Percentiles rank a stretch among this genome's conserved stretches.
phyloP scores from a whole-genome alignment of 1,140 invertebrate genomes.

The Centruroides sculpturatus region DNA sequence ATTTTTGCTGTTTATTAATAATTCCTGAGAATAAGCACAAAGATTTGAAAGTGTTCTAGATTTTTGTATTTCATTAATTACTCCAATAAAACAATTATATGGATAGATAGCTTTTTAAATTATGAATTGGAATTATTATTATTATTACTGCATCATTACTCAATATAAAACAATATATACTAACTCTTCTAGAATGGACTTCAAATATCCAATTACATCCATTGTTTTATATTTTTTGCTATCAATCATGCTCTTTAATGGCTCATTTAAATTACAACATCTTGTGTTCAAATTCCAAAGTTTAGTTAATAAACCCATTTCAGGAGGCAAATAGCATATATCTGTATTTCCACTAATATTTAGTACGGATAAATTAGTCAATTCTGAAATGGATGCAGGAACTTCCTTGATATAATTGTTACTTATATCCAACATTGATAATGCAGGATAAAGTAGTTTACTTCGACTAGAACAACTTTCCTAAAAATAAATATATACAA shows the following conservation, averaged over 20 bases:
- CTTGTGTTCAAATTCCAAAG: slow-evolving; percentile 91
- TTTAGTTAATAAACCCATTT: slow-evolving; percentile 81
- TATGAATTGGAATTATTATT: too few species aligned
- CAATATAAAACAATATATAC: slow-evolving; percentile 14
- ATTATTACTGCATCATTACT: too few species aligned
- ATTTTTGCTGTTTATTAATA: too few species aligned
- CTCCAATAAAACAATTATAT: too few species aligned
- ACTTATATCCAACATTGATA: slow-evolving; percentile 89
- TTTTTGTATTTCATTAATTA: too few species aligned
- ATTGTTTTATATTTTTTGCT: slow-evolving; percentile 88
- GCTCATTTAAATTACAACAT: slow-evolving; percentile 76
- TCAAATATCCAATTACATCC: slow-evolving; percentile 91
- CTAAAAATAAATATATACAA: too few species aligned
- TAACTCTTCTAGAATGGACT: slow-evolving; percentile 46
- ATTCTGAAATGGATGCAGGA: slow-evolving; percentile 67
- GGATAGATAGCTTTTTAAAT: too few species aligned
- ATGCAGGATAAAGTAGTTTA: slow-evolving; percentile 75
- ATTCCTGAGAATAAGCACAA: too few species aligned
- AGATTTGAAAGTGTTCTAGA: too few species aligned
- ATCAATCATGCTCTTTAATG: slow-evolving; percentile 79
- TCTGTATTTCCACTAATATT: slow-evolving; percentile 81
- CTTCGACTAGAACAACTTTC: not conserved
- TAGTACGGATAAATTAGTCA: slow-evolving; percentile 79
- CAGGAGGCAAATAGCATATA: slow-evolving; percentile 71
- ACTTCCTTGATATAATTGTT: slow-evolving; percentile 69